Evolutionary conservation across 2,113 vertebrate species (phyloP), one percentile per base, ranked within the genome.

Genomic region (Nycticorax nycticorax): DNA sequence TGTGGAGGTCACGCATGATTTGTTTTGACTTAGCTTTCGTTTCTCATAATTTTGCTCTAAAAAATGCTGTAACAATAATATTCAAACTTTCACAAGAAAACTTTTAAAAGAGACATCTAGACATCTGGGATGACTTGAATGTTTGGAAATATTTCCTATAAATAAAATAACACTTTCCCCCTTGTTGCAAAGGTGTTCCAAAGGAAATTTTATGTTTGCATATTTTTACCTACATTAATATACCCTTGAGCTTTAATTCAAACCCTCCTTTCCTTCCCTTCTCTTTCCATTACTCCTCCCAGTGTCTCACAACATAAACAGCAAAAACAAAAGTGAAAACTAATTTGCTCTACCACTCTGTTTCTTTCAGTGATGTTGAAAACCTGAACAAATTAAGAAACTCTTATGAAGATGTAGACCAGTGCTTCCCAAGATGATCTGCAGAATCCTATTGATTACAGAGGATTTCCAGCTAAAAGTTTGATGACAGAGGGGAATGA

Each of bases 1-100:
- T 88, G 50, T 67, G 55, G 71, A 47, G n/a, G 82, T 94, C 82
- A 88, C 55, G 63, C 85, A 86, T 76, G 82, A 86, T 71, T 96
- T 93, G 67, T 57, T 96, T 85, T 83, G 72, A 56, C 63, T 80
- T 59, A 77, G 55, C 15, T 83, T 85, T 83, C 60, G 35, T 71
- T 92, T 92, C 67, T 77, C 26, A 63, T 55, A 85, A 73, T 85
- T 93, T 92, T 89, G 6, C 18, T 85, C 20, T 76, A 32, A 92
- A 63, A 90, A 73, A n/a, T 60, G 7, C 23, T 88, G n/a, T 24
- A 79, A 68, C 16, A 48, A 23, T 88, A 74, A 26, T 16, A 79
- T 66, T 52, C 19, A 75, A 53, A 68, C 28, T 85, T 89, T 69
- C 22, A 73, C 14, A 52, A 14, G 62, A 9, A 30, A 88, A 62